Evolutionary conservation across 2,113 vertebrate species (phyloP), one percentile per base, ranked within the genome.

Genomic region (Hoplias malabaricus): DNA sequence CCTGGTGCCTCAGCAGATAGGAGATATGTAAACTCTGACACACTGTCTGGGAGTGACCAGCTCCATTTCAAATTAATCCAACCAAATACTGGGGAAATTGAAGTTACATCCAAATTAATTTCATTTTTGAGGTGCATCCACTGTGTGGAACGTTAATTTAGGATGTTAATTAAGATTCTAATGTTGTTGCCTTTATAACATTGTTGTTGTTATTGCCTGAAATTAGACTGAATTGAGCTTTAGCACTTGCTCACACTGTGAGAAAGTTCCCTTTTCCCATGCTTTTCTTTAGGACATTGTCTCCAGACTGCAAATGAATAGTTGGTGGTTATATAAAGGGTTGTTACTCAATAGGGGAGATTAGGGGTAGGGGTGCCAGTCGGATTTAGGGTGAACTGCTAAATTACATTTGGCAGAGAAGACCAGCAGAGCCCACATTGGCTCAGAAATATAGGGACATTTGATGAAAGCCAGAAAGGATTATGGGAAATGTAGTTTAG

Each of bases 281-380:
- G 8, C 5, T 31, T 29, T 43, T 23, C 40, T 25, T 40, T 56
- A 0, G 3, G 5, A 21, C 14, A 23, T 23, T 23, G 10, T 73
- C 53, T 73, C 50, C 19, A 33, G 62, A 68, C 31, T 59, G 33
- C 53, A 73, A 38, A 59, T 72, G 63, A 46, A 40, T 54, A 1
- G 2, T 25, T 40, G 66, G 46, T 5, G 29, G 21, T 80, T 74
- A 66, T 69, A 62, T 63, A 79, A 73, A 11, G 13, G 61, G 38
- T 57, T 67, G 38, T 57, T 67, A 29, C 33, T 27, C 34, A 66
- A 19, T 76, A 33, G 36, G 25, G 8, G 25, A 59, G 38, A 71
- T 78, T 23, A 53, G 48, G 48, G 48, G n/a, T n/a, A n/a, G n/a
- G 48, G 48, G 10, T 53, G 48, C 48, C 48, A 53, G 48, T 53